Evolutionary conservation across 1,140 invertebrate species (phyloP).

Genomic region (Drosophila willistoni): DNA sequence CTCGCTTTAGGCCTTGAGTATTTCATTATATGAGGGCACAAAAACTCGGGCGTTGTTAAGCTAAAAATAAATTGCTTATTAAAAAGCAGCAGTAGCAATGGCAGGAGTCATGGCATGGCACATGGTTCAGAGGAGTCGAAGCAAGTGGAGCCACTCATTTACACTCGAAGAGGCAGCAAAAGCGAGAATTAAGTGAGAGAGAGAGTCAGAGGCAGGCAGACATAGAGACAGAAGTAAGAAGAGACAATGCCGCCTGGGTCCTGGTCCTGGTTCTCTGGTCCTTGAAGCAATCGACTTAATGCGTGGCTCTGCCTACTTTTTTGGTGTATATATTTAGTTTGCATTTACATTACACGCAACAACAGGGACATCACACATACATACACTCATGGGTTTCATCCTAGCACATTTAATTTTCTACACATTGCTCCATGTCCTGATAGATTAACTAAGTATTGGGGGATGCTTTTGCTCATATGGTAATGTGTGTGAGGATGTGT

Average conservation of each 20-base stretch:
- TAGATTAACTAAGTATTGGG: slow-evolving; percentile 60
- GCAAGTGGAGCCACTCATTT: slow-evolving; percentile 64
- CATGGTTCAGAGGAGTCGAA: not conserved
- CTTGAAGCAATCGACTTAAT: slow-evolving; percentile 80
- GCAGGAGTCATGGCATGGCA: not conserved
- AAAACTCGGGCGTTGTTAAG: slow-evolving; percentile 65
- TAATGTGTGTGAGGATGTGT: slow-evolving; percentile 10
- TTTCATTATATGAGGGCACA: slow-evolving; percentile 67
- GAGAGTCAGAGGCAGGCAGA: slow-evolving; percentile 33
- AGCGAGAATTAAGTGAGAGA: slow-evolving; percentile 52
- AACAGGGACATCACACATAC: slow-evolving; percentile 45
- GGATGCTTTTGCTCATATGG: slow-evolving; percentile 11
- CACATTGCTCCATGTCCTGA: slow-evolving; percentile 61
- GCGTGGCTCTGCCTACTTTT: slow-evolving; percentile 62
- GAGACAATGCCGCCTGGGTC: slow-evolving; percentile 11
- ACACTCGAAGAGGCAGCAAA: slow-evolving; percentile 71
- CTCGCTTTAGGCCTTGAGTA: slow-evolving; percentile 51
- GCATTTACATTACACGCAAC: slow-evolving; percentile 63
- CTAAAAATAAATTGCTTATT: slow-evolving; percentile 81
- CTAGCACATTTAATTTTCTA: slow-evolving; percentile 61
- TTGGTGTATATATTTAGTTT: slow-evolving; percentile 73
- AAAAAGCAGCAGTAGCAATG: slow-evolving; percentile 57
- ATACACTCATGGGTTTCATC: slow-evolving; percentile 21
- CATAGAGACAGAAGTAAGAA: not conserved
- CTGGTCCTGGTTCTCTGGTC: slow-evolving; percentile 36